Conservation (phyloP, 2,888 invertebrate species). For the Selenia dentaria region DNA sequence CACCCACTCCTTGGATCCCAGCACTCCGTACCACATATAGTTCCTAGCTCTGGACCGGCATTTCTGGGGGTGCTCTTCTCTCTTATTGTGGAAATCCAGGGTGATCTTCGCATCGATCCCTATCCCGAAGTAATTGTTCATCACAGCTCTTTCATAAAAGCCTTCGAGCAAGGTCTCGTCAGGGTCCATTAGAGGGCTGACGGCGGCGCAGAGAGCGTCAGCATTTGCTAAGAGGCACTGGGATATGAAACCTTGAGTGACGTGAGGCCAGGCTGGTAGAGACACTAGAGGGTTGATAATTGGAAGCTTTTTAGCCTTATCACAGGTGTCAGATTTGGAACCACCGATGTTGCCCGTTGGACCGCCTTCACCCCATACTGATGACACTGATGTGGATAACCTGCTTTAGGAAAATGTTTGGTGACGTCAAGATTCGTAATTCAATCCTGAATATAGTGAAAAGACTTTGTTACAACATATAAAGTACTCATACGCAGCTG, state of each 20-base stretch:
- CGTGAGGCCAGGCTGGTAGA: constrained; percentile 94
- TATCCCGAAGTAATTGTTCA: constrained; percentile 99
- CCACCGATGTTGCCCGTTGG: constrained; percentile 37
- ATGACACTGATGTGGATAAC: constrained; percentile 80
- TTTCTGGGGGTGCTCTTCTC: constrained; percentile 98
- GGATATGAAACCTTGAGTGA: constrained; percentile 94
- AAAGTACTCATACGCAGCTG: too few relatives aligned
- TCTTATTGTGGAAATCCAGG: constrained; percentile 97
- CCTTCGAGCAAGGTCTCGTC: constrained; percentile 95
- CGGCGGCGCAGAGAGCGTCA: constrained; percentile 97
- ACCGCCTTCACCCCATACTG: constrained; percentile 78
- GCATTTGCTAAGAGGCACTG: constrained; percentile 98
- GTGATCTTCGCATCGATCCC: constrained; percentile 99
- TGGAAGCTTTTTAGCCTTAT: constrained; percentile 89
- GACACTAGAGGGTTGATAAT: constrained; percentile 96
- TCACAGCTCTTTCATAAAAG: constrained; percentile 96
- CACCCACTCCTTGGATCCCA: constrained; percentile 91
- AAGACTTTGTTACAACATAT: too few relatives aligned
- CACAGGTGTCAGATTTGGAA: constrained; percentile 78
- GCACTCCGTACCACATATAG: constrained; percentile 97
- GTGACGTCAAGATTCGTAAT: not conserved
- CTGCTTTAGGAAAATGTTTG: constrained; percentile 49
- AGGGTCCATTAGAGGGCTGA: constrained; percentile 97
- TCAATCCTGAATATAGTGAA: too few relatives aligned
- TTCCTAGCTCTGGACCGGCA: constrained; percentile 97